phyloP scores from a whole-genome alignment of 2,797 vertebrate genomes.

The Phalanger gymnotis region DNA sequence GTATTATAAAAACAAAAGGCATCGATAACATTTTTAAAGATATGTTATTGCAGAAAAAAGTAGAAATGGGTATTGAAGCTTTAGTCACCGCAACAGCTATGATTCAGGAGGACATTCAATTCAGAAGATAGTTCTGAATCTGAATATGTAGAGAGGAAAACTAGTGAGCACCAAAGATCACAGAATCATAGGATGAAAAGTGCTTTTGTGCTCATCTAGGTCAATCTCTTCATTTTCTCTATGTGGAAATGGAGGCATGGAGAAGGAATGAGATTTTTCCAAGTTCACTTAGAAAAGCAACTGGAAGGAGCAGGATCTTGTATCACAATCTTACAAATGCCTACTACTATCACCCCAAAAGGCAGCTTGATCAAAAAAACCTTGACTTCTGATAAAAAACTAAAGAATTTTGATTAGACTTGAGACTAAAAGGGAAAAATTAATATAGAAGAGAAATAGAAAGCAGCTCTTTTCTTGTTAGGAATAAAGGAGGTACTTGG shows the following conservation, averaged over 20 bases:
- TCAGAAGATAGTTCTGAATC: neutral
- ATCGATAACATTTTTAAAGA: neutral
- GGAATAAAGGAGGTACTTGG: neutral
- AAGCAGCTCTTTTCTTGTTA: neutral
- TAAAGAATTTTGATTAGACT: neutral
- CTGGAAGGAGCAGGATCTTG: neutral
- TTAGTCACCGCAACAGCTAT: neutral
- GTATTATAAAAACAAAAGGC: neutral
- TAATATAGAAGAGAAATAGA: neutral
- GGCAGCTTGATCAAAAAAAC: neutral
- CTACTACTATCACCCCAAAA: neutral
- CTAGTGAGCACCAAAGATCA: neutral
- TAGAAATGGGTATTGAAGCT: neutral
- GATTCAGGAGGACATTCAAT: neutral
- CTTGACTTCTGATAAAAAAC: neutral
- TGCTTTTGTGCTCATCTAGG: neutral
- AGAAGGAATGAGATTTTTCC: neutral
- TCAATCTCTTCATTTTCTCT: neutral
- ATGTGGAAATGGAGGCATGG: slow-evolving; percentile 11
- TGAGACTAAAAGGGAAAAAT: neutral
- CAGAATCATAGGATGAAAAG: neutral
- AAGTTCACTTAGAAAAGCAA: neutral
- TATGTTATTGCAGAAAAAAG: neutral
- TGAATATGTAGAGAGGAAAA: neutral
- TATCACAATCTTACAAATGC: neutral